Evolutionary conservation across 2,888 invertebrate species (phyloP).

Genomic region (Harpalus rufipes): DNA sequence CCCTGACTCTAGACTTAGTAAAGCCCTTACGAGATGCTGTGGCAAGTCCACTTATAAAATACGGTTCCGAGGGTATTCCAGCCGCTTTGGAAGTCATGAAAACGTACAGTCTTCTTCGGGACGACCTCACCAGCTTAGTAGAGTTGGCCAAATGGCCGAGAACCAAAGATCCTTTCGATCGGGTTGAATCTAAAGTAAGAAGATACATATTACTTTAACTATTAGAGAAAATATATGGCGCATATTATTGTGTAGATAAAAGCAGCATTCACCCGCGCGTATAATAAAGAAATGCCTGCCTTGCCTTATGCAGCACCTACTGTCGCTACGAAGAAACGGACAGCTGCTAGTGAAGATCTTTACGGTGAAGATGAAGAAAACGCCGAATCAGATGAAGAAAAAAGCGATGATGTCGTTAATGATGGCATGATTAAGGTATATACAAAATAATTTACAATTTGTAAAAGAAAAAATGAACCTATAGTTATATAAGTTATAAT

Average conservation of each 20-base stretch:
- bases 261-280: constrained; percentile 94
- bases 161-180: constrained; percentile 86
- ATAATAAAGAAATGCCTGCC: constrained; percentile 90
- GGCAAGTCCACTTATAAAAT: constrained; percentile 85
- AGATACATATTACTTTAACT: background rate
- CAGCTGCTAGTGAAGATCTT: constrained; percentile 74
- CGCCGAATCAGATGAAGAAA: constrained; percentile 76
- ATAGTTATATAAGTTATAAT: too few relatives aligned
- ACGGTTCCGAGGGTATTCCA: constrained; percentile 86
- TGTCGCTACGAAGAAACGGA: constrained; percentile 81
- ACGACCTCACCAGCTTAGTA: constrained; percentile 93
- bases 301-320: constrained; percentile 87
- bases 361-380: constrained; percentile 75
- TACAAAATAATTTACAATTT: too few relatives aligned
- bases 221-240: too few relatives aligned
- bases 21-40: constrained; percentile 87
- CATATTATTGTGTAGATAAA: too few relatives aligned
- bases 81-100: constrained; percentile 87
- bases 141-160: constrained; percentile 93
- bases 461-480: too few relatives aligned
- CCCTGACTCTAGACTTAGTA: constrained; percentile 94
- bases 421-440: constrained; percentile 93
- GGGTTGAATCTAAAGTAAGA: constrained; percentile 85
- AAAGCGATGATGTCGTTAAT: constrained; percentile 82
- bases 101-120: constrained; percentile 91